Evolutionary conservation across 2,113 vertebrate species (phyloP).

Genomic region (Oxyura jamaicensis): DNA sequence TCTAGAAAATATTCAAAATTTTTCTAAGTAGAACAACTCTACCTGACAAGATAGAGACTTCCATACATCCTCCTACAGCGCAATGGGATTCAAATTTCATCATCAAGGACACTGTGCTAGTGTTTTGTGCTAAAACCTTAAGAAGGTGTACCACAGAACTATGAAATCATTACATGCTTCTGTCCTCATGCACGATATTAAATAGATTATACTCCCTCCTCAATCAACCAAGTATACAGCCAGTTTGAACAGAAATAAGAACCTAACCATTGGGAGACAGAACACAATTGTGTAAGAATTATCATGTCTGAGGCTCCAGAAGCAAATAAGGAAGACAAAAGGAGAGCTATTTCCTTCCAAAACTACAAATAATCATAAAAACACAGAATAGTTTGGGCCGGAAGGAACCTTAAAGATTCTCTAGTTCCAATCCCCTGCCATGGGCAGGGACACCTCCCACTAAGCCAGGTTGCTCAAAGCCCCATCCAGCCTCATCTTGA

Average conservation of each 20-base stretch:
- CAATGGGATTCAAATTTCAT: background rate
- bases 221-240: background rate
- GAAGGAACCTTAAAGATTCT: too few species aligned
- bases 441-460: too few species aligned
- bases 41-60: background rate
- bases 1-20: background rate
- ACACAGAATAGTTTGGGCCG: too few species aligned
- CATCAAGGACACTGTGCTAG: background rate
- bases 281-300: background rate
- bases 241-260: background rate
- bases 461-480: too few species aligned
- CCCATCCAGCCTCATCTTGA: too few species aligned
- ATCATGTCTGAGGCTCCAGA: background rate
- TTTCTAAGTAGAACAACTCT: background rate
- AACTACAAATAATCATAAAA: too few species aligned
- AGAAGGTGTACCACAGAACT: accelerated
- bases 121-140: background rate
- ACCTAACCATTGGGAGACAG: background rate
- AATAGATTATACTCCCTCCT: background rate
- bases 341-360: background rate
- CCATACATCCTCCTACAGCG: background rate
- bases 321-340: background rate
- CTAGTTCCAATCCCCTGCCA: too few species aligned
- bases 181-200: background rate
- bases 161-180: background rate